Evolutionary conservation across 1,140 invertebrate genomes (phyloP).

Genomic region (Panagrolaimus sp.): DNA sequence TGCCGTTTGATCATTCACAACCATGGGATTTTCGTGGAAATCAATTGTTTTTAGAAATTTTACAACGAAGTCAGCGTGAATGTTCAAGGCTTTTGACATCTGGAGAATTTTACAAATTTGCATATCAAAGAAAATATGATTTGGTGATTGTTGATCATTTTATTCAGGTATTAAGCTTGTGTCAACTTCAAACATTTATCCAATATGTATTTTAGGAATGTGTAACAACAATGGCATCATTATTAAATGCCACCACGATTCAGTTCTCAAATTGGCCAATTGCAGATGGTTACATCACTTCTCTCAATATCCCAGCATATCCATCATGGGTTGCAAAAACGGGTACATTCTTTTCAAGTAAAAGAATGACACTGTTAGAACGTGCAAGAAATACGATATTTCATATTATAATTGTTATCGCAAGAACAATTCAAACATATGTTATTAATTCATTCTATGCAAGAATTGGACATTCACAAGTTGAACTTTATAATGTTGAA

Average conservation of each 20-base stretch:
- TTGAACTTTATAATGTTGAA: constrained; percentile 43
- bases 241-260: constrained; percentile 47
- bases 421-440: constrained; percentile 34
- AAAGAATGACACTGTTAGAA: constrained; percentile 31
- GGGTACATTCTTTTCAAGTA: constrained; percentile 34
- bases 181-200: too few relatives aligned
- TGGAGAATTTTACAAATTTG: constrained; percentile 27
- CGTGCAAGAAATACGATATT: constrained; percentile 44
- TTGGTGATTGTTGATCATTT: constrained; percentile 52
- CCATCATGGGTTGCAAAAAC: constrained; percentile 44
- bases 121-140: constrained; percentile 24
- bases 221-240: constrained; percentile 33
- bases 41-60: constrained; percentile 31
- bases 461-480: constrained; percentile 30
- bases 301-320: constrained; percentile 45
- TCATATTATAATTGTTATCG: constrained; percentile 38
- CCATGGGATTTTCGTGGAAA: constrained; percentile 37
- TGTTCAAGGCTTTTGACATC: constrained; percentile 35
- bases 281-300: constrained; percentile 48
- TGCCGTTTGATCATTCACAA: constrained; percentile 36
- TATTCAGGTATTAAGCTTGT: constrained; percentile 45
- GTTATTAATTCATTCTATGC: constrained; percentile 37
- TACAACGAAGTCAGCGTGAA: constrained; percentile 31
- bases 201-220: constrained; percentile 41
- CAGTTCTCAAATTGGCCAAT: constrained; percentile 55